Evolutionary conservation across 2,797 vertebrate species (phyloP).

Genomic region (Otus scops): DNA sequence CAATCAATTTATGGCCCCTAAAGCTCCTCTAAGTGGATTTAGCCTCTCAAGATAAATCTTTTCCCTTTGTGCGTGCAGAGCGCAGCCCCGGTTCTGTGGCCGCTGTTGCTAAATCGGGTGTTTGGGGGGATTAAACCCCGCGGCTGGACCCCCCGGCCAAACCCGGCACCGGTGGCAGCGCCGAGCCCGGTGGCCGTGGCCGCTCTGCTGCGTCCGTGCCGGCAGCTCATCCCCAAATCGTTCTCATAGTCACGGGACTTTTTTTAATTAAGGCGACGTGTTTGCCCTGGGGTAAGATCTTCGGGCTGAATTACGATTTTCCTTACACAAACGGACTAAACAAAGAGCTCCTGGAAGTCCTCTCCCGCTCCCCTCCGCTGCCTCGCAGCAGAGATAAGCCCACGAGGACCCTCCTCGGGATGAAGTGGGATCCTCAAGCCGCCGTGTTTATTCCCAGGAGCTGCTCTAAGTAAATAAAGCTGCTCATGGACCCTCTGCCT

Average conservation of each 20-base stretch:
- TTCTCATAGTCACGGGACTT: background rate
- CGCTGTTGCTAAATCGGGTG: background rate
- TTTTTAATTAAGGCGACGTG: background rate
- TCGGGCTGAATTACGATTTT: background rate
- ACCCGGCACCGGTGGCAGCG: rapidly evolving
- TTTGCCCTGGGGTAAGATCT: background rate
- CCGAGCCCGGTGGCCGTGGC: rapidly evolving
- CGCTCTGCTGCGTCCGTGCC: rapidly evolving
- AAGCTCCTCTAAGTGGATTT: conserved; percentile 55
- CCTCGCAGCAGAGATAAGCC: background rate
- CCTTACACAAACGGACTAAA: background rate
- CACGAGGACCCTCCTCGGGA: background rate
- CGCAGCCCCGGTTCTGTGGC: background rate
- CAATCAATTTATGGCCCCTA: conserved; percentile 45
- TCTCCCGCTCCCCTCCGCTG: background rate
- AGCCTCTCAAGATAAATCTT: conserved; percentile 44
- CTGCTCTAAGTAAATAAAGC: background rate
- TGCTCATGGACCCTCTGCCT: background rate
- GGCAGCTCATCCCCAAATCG: rapidly evolving
- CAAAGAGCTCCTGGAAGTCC: background rate
- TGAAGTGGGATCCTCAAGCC: background rate
- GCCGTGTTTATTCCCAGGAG: background rate
- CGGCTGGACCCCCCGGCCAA: background rate
- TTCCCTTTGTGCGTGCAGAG: background rate
- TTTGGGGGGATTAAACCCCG: background rate